Evolutionary conservation across 1,140 invertebrate genomes (phyloP).

Genomic region (Saccostrea glomerata): DNA sequence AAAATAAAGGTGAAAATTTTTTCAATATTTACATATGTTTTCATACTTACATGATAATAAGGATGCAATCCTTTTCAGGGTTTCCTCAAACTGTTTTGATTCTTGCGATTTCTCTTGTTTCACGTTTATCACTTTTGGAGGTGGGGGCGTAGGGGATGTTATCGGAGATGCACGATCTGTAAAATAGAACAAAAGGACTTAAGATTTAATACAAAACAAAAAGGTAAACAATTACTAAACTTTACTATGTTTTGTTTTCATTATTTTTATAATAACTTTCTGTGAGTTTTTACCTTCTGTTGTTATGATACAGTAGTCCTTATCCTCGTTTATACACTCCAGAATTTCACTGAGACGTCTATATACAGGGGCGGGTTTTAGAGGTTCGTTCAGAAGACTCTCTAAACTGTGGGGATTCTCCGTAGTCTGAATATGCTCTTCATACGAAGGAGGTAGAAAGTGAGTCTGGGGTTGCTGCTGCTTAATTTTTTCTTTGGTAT

Average conservation of each 20-base stretch:
- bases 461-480: slow-evolving; percentile 33
- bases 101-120: slow-evolving; percentile 7
- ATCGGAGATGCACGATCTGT: slow-evolving; percentile 10
- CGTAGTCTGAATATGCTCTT: slow-evolving; percentile 42
- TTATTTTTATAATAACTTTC: neutral
- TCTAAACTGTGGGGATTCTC: neutral
- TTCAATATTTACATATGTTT: neutral
- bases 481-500: slow-evolving; percentile 28
- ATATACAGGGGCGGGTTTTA: neutral
- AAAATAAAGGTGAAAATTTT: no score
- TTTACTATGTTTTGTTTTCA: no score
- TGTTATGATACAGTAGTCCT: neutral
- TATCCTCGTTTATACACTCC: slow-evolving; percentile 38
- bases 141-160: neutral
- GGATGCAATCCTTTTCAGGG: slow-evolving; percentile 47
- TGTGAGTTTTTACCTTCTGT: slow-evolving; percentile 15
- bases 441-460: slow-evolving; percentile 41
- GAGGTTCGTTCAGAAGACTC: neutral
- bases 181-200: neutral
- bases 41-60: slow-evolving; percentile 45
- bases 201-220: neutral
- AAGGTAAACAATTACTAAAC: neutral
- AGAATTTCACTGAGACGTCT: slow-evolving; percentile 44
- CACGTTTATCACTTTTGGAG: neutral
- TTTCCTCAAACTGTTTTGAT: slow-evolving; percentile 41